phyloP scores from a whole-genome alignment of 2,113 vertebrate genomes.

The Sinocyclocheilus maitianheensis region DNA sequence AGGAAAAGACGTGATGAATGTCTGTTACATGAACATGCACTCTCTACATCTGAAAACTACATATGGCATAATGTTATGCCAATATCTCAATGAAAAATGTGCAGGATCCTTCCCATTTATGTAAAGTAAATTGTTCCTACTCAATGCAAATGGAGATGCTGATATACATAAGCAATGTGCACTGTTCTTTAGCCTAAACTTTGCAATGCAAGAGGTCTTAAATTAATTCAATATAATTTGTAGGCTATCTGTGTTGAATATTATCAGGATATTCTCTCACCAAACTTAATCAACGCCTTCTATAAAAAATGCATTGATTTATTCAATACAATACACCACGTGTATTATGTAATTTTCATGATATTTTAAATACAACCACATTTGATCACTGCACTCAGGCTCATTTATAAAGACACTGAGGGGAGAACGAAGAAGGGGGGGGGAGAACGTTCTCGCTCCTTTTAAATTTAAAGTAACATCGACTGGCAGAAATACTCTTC shows the following conservation, averaged over 20 bases:
- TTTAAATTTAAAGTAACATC: conserved; percentile 10
- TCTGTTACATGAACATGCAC: conserved; percentile 29
- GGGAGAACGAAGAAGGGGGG: not conserved
- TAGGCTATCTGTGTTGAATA: not conserved
- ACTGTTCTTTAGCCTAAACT: not conserved
- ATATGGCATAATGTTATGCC: not conserved
- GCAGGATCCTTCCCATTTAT: not conserved
- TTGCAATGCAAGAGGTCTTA: not conserved
- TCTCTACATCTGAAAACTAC: conserved; percentile 2
- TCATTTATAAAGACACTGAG: not conserved
- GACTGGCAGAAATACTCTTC: conserved; percentile 29
- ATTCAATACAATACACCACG: not conserved
- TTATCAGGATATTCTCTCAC: not conserved
- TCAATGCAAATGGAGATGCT: not conserved
- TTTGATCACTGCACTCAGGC: not conserved
- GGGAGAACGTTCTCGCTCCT: not conserved
- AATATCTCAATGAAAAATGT: not conserved
- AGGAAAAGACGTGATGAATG: conserved; percentile 51
- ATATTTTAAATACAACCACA: conserved; percentile 3
- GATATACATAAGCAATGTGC: not conserved
- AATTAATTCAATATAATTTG: not conserved
- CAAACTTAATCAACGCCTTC: not conserved
- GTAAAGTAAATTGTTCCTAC: not conserved
- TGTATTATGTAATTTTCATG: not conserved
- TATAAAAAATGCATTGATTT: conserved; percentile 4